These are phyloP conservation scores for Tamandua tetradactyla DNA, from an alignment of 2,797 vertebrate species.

Conservation along the genomic window DNA sequence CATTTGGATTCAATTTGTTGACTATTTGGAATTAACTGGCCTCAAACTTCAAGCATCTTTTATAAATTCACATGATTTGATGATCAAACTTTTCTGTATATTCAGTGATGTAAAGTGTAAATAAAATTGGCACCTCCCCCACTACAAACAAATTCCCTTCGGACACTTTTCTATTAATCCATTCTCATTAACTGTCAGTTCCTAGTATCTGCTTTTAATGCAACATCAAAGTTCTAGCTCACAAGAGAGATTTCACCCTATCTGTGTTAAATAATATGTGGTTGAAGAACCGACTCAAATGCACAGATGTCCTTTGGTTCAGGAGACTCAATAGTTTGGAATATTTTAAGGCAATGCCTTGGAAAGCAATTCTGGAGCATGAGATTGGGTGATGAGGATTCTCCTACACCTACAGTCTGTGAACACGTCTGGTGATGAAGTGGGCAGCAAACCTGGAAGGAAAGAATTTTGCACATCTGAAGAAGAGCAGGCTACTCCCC, in stretches of 20 bases:
- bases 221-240: neutral
- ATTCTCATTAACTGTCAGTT: neutral
- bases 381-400: neutral
- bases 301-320: neutral
- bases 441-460: neutral
- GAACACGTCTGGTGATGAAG: accelerated
- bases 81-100: neutral
- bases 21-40: neutral
- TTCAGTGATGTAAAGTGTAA: neutral
- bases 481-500: neutral
- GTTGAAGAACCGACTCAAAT: neutral
- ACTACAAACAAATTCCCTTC: too few species aligned
- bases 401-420: neutral
- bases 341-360: neutral
- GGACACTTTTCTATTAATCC: neutral
- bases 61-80: neutral
- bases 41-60: neutral
- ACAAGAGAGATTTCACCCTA: neutral
- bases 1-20: neutral
- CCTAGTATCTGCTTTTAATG: neutral
- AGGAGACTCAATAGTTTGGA: accelerated
- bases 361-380: neutral
- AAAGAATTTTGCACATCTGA: neutral
- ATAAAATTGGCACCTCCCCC: accelerated
- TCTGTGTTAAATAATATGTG: too few species aligned